Evolutionary conservation across 2,888 invertebrate genomes (phyloP), one percentile per base, ranked within the genome.

Genomic region (Clusia tigrina): DNA sequence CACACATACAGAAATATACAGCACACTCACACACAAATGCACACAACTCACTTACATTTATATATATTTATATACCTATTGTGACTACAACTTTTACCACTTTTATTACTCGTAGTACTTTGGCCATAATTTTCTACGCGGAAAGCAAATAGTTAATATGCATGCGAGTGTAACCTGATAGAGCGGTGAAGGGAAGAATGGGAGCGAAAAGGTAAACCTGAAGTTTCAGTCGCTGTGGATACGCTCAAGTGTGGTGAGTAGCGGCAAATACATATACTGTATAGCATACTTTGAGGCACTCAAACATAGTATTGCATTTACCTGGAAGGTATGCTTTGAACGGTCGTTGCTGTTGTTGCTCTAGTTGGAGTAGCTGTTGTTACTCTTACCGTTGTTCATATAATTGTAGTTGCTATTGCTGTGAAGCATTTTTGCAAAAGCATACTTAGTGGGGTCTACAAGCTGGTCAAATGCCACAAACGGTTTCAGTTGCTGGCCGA

Each of bases 221-320:
- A 26, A 17, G 51, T 10, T 2, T 18, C 2, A 23, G 52, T 51
- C 32, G 1, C 52, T 22, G n/a, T 37, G 53, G 46, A 22, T 24
- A 48, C 60, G 60, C 55, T 54, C 60, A 60, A 48, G 55, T 60
- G 60, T 55, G 60, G 60, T 60, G 60, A 54, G 42, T 17, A 42
- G n/a, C 10, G n/a, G n/a, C 3, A 15, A 42, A 42, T 42, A 42
- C 32, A 32, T 9, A n/a, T n/a, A 32, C 32, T 48, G 15, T 48
- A 15, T 5, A 9, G 48, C 22, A 48, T 48, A 48, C 48, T 48
- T 48, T 48, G 18, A 48, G 48, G 48, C 48, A 22, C 22, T 20
- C 20, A 20, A 18, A 48, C n/a, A n/a, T n/a, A n/a, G n/a, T n/a
- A n/a, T n/a, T n/a, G n/a, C n/a, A n/a, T n/a, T n/a, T n/a, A n/a